Evolutionary conservation across 2,888 invertebrate species (phyloP).

Genomic region (Unio delphinus): DNA sequence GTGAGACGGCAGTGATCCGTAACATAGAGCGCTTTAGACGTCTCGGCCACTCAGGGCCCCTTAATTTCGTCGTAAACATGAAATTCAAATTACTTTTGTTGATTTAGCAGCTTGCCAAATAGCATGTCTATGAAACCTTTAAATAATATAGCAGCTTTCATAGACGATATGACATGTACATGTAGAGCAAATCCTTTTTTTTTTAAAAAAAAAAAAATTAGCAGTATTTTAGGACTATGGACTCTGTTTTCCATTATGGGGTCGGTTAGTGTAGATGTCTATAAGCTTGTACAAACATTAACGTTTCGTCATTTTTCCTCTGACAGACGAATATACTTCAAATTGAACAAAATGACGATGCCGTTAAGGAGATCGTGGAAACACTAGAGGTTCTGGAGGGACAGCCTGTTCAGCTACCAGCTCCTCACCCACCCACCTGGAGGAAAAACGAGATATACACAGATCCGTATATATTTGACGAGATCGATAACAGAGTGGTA

Average conservation of each 20-base stretch:
- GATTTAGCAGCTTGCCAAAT: too few relatives aligned
- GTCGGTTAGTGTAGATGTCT: neutral
- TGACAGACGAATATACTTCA: constrained; percentile 18
- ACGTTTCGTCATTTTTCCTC: neutral
- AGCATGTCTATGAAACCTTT: too few relatives aligned
- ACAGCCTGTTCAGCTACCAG: constrained; percentile 47
- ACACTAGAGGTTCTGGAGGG: constrained; percentile 62
- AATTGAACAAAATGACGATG: constrained; percentile 24
- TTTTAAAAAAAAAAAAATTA: too few relatives aligned
- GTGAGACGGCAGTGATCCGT: too few relatives aligned
- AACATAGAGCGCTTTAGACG: too few relatives aligned
- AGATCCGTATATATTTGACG: constrained; percentile 63
- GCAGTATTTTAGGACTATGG: too few relatives aligned
- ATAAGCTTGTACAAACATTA: neutral
- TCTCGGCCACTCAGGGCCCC: too few relatives aligned
- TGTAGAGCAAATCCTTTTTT: too few relatives aligned
- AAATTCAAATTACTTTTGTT: too few relatives aligned
- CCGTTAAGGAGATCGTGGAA: constrained; percentile 61
- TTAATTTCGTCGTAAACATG: too few relatives aligned
- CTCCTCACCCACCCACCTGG: constrained; percentile 62
- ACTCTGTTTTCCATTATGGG: neutral
- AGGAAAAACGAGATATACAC: constrained; percentile 66
- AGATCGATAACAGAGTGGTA: constrained; percentile 68
- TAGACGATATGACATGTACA: too few relatives aligned
- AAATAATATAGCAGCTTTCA: too few relatives aligned